A percentile compares a stretch with the other conserved stretches of the same genome.
These are phyloP conservation scores for Agrypnus murinus DNA, from an alignment of 2,888 invertebrate species.

Conservation along the genomic window DNA sequence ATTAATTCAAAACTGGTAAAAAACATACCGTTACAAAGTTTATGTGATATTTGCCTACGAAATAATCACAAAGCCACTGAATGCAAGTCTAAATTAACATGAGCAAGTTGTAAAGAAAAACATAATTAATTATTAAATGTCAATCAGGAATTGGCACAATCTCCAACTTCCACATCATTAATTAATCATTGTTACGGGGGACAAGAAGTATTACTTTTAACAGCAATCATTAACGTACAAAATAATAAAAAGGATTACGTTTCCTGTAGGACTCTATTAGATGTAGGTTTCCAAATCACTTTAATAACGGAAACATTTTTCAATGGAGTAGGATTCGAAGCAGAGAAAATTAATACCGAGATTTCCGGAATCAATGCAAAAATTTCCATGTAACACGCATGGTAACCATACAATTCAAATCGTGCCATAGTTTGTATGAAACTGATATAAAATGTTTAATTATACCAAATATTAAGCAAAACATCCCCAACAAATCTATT, in stretches of 20 bases:
- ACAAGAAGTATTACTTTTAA: slow-evolving; percentile 41
- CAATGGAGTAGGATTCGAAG: not conserved
- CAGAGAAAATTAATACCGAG: not conserved
- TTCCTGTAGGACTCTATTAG: slow-evolving; percentile 36
- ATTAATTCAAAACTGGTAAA: no score
- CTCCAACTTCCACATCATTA: not conserved
- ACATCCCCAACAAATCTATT: slow-evolving; percentile 12
- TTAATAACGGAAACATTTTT: slow-evolving; percentile 28
- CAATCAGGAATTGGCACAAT: not conserved
- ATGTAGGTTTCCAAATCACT: slow-evolving; percentile 42
- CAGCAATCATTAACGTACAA: no score
- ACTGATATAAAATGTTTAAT: slow-evolving; percentile 31
- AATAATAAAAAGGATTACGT: slow-evolving; percentile 16
- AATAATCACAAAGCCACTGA: slow-evolving; percentile 33
- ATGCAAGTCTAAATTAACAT: slow-evolving; percentile 24
- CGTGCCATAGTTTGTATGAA: slow-evolving; percentile 10
- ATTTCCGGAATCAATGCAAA: not conserved
- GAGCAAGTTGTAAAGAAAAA: slow-evolving; percentile 40
- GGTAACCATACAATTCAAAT: slow-evolving; percentile 31
- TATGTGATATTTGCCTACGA: slow-evolving; percentile 48
- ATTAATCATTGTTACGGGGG: not conserved
- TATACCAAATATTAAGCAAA: slow-evolving; percentile 29
- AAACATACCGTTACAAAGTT: no score
- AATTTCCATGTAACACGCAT: slow-evolving; percentile 9
- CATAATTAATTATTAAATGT: slow-evolving; percentile 49